Evolutionary conservation across 2,888 invertebrate species (phyloP).

Genomic region (Leptura quadrifasciata): DNA sequence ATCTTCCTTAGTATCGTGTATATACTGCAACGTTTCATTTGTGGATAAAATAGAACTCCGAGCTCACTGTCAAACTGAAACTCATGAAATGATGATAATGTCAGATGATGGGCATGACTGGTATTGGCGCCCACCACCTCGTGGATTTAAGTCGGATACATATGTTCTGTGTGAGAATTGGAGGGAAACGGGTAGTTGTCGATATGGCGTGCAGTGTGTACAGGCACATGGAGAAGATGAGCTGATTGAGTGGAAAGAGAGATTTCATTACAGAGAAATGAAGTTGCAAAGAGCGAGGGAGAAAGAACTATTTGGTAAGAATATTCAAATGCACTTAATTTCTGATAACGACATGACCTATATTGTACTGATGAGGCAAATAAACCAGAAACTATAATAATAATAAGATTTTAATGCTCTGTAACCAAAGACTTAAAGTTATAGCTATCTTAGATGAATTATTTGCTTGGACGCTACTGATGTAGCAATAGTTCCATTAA

Average conservation of each 20-base stretch:
- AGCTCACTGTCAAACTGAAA: conserved; percentile 79
- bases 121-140: conserved; percentile 82
- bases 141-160: conserved; percentile 80
- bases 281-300: conserved; percentile 80
- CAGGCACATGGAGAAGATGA: conserved; percentile 85
- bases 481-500: no score
- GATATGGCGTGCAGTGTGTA: conserved; percentile 83
- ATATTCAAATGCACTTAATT: background rate
- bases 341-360: no score
- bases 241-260: conserved; percentile 83
- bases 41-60: conserved; percentile 76
- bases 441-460: no score
- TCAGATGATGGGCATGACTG: conserved; percentile 83
- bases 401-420: no score
- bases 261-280: conserved; percentile 82
- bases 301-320: conserved; percentile 79
- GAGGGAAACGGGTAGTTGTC: conserved; percentile 77
- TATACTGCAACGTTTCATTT: conserved; percentile 78
- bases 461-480: no score
- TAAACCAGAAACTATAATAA: no score
- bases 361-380: no score
- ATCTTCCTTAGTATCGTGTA: conserved; percentile 70
- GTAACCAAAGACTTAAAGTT: no score
- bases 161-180: conserved; percentile 80
- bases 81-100: conserved; percentile 79